Percentiles rank a stretch among this genome's conserved stretches.
Conservation (phyloP, 2,797 vertebrate genomes). For the Remorina albescens region DNA sequence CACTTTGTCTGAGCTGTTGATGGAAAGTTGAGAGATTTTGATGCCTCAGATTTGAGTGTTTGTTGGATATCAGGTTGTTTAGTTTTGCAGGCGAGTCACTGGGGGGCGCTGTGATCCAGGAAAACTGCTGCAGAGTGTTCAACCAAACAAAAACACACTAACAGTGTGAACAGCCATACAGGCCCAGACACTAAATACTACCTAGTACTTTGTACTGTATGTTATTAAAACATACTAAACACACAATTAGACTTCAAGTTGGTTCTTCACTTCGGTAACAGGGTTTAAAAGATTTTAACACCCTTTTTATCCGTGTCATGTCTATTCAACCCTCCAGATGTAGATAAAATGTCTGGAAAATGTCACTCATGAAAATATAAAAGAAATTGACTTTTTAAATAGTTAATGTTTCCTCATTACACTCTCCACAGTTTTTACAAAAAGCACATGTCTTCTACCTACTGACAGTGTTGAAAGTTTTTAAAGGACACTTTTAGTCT, state of each 20-base stretch:
- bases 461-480: neutral
- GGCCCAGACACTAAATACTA: no score
- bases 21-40: neutral
- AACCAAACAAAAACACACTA: neutral
- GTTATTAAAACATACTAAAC: neutral
- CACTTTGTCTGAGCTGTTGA: constrained; percentile 47
- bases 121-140: neutral
- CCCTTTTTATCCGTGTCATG: no score
- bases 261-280: neutral
- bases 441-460: neutral
- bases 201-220: neutral
- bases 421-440: no score
- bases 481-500: neutral
- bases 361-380: neutral
- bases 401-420: no score
- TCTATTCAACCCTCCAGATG: no score
- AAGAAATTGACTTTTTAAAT: no score
- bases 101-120: constrained; percentile 25
- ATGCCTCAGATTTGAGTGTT: neutral
- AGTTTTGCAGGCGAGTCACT: constrained; percentile 16
- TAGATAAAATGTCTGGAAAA: no score
- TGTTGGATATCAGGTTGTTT: neutral
- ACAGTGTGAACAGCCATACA: no score
- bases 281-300: neutral
- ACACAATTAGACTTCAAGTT: neutral